A percentile compares a stretch with the other conserved stretches of the same genome.
Evolutionary conservation across 2,888 invertebrate species (phyloP).

Genomic region (Caenorhabditis plicata): DNA sequence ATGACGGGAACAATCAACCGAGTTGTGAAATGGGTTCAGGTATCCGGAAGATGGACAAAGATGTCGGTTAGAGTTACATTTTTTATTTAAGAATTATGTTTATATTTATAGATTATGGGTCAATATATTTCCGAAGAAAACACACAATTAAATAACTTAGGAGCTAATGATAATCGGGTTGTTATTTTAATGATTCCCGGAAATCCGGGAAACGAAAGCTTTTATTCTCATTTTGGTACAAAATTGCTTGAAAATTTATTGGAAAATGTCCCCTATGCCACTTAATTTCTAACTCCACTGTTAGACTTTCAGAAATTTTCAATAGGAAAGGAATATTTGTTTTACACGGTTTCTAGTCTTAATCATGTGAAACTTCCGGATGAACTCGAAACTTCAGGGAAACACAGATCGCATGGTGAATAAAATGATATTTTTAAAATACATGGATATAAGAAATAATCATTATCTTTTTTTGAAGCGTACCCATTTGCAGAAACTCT

Average conservation of each 20-base stretch:
- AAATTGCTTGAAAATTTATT: slow-evolving; percentile 34
- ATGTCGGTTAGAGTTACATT: too few species aligned
- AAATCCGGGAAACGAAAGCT: slow-evolving; percentile 59
- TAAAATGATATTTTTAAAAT: too few species aligned
- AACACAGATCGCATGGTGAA: slow-evolving; percentile 31
- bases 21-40: slow-evolving; percentile 46
- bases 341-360: slow-evolving; percentile 53
- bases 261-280: too few species aligned
- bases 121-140: slow-evolving; percentile 38
- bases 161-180: slow-evolving; percentile 31
- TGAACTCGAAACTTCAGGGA: slow-evolving; percentile 28
- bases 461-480: background rate
- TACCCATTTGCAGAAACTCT: too few species aligned
- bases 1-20: slow-evolving; percentile 34
- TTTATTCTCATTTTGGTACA: slow-evolving; percentile 55
- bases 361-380: slow-evolving; percentile 57
- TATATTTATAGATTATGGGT: too few species aligned
- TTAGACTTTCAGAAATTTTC: too few species aligned
- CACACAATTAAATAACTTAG: slow-evolving; percentile 13
- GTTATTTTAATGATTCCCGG: slow-evolving; percentile 55
- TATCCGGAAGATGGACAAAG: slow-evolving; percentile 53
- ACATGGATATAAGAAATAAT: background rate
- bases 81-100: too few species aligned
- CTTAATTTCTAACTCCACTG: too few species aligned
- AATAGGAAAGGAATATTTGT: slow-evolving; percentile 28